Conservation (phyloP, 2,113 vertebrate species). For the Natator depressus region DNA sequence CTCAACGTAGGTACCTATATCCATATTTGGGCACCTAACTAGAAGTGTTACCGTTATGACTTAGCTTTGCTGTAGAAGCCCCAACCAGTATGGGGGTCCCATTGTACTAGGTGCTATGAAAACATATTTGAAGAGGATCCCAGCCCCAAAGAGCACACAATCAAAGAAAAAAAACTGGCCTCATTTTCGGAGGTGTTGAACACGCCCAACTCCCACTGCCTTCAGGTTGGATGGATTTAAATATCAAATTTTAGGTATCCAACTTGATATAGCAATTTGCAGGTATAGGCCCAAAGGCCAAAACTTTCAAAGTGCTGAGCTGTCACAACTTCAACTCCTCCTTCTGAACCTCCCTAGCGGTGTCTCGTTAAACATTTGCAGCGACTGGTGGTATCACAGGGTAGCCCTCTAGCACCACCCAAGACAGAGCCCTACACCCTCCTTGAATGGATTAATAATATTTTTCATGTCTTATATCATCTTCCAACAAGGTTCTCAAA, state of each 20-base stretch:
- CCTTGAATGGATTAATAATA: background rate
- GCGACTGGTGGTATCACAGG: background rate
- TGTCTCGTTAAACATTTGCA: background rate
- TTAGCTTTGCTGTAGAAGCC: background rate
- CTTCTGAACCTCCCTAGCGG: background rate
- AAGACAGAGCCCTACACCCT: background rate
- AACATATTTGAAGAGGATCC: conserved; percentile 10
- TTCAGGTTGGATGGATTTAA: conserved; percentile 5
- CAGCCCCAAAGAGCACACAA: background rate
- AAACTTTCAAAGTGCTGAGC: background rate
- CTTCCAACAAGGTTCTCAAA: background rate
- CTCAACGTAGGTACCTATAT: background rate
- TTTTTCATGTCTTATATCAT: background rate
- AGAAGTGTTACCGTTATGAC: background rate
- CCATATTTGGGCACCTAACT: background rate
- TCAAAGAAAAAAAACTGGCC: background rate
- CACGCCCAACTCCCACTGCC: background rate
- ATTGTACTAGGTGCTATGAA: background rate
- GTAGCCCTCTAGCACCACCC: background rate
- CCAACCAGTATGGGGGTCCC: background rate
- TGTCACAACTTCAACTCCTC: background rate
- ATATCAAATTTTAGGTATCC: background rate
- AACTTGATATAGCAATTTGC: background rate
- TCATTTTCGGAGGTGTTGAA: background rate
- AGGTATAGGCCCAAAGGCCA: background rate